Evolutionary conservation across 1,140 invertebrate species (phyloP).

Genomic region (Eciton burchellii): DNA sequence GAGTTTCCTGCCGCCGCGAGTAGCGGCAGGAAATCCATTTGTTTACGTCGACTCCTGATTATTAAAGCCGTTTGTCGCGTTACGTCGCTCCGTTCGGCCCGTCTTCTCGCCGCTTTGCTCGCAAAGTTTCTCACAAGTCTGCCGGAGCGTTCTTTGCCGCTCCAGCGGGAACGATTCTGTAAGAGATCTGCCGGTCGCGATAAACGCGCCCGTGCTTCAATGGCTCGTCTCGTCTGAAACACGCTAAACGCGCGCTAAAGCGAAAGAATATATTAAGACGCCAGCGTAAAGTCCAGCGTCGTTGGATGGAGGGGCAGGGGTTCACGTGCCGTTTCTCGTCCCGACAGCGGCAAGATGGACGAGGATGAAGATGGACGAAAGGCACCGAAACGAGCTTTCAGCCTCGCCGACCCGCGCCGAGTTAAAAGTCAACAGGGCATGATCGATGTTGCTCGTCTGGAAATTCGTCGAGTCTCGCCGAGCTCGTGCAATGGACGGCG

Average conservation of each 20-base stretch:
- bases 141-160: not conserved
- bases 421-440: constrained; percentile 52
- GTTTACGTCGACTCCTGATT: constrained; percentile 50
- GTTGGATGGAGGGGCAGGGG: not conserved
- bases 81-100: constrained; percentile 27
- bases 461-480: constrained; percentile 56
- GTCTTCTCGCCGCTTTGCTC: not conserved
- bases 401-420: not conserved
- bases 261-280: constrained; percentile 24
- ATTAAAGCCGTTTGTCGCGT: constrained; percentile 65
- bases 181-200: constrained; percentile 22
- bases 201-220: constrained; percentile 21
- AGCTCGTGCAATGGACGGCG: constrained; percentile 37
- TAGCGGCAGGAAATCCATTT: constrained; percentile 54
- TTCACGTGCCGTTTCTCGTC: constrained; percentile 6
- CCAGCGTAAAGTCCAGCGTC: constrained; percentile 3
- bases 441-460: constrained; percentile 63
- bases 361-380: constrained; percentile 20
- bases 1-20: constrained; percentile 39
- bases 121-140: constrained; percentile 18
- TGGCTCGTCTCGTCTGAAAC: not conserved
- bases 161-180: constrained; percentile 30
- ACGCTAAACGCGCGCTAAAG: not conserved
- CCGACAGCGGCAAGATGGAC: not conserved
- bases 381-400: constrained; percentile 19